Conservation (phyloP, 1,140 invertebrate species). For the Hylyphantes graminicola region DNA sequence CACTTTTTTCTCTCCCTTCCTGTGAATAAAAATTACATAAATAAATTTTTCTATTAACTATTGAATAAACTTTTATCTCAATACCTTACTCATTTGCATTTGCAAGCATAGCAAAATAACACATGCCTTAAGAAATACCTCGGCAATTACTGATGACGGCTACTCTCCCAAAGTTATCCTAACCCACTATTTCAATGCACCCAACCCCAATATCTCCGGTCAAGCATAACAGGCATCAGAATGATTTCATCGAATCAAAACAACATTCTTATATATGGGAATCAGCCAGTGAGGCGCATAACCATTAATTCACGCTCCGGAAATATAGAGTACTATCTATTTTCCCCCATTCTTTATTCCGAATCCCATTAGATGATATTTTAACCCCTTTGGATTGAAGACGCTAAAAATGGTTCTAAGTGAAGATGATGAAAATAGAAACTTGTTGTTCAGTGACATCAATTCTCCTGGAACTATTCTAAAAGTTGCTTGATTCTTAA, state of each 20-base stretch:
- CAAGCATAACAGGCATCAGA: not conserved
- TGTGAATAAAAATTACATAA: too few relatives aligned
- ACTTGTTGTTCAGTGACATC: not conserved
- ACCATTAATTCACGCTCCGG: slow-evolving; percentile 38
- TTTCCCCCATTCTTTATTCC: slow-evolving; percentile 20
- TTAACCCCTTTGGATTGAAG: slow-evolving; percentile 37
- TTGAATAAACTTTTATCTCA: too few relatives aligned
- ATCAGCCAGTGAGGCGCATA: slow-evolving; percentile 22
- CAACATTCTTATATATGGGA: slow-evolving; percentile 3
- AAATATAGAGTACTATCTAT: slow-evolving; percentile 33
- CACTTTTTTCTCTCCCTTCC: too few relatives aligned
- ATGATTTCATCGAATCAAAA: slow-evolving; percentile 2
- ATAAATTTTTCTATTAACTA: too few relatives aligned
- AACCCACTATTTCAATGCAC: too few relatives aligned
- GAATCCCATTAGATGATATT: slow-evolving; percentile 48
- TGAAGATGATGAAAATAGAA: too few relatives aligned
- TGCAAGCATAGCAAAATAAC: too few relatives aligned
- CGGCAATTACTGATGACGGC: too few relatives aligned
- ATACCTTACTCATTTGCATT: too few relatives aligned
- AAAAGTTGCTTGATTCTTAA: not conserved
- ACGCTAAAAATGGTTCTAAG: slow-evolving; percentile 32
- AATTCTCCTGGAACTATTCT: not conserved
- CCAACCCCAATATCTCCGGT: too few relatives aligned
- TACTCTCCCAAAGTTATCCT: too few relatives aligned
- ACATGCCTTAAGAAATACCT: too few relatives aligned